phyloP scores from a whole-genome alignment of 2,888 invertebrate genomes.

The Polydrusus pterygomalis region DNA sequence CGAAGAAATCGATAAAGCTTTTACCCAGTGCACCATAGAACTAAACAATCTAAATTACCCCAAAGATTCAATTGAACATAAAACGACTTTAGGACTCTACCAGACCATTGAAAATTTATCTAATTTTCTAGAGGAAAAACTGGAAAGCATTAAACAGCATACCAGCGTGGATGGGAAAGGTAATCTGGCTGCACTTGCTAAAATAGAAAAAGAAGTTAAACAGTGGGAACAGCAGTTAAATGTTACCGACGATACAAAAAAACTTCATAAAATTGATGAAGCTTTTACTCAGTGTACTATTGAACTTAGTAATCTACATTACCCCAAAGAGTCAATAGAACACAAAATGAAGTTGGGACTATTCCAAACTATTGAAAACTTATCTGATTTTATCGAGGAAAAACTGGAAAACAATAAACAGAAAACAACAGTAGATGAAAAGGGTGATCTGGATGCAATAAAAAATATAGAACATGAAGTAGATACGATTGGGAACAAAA shows the following conservation, averaged over 20 bases:
- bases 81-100: slow-evolving; percentile 47
- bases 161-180: no score
- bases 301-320: slow-evolving; percentile 43
- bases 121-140: slow-evolving; percentile 51
- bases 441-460: slow-evolving; percentile 49
- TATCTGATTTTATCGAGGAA: slow-evolving; percentile 52
- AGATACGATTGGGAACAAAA: slow-evolving; percentile 39
- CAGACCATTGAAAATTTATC: slow-evolving; percentile 47
- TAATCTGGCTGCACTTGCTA: no score
- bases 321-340: slow-evolving; percentile 33
- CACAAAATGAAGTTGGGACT: slow-evolving; percentile 46
- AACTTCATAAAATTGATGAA: slow-evolving; percentile 54
- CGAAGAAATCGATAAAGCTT: slow-evolving; percentile 51
- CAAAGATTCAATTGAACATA: slow-evolving; percentile 32
- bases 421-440: slow-evolving; percentile 3
- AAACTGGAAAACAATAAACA: slow-evolving; percentile 49
- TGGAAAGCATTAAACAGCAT: no score
- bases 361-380: slow-evolving; percentile 45
- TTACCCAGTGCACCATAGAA: slow-evolving; percentile 44
- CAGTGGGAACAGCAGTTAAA: neutral
- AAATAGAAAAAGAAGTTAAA: slow-evolving; percentile 37
- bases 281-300: slow-evolving; percentile 42
- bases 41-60: slow-evolving; percentile 45
- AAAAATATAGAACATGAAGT: slow-evolving; percentile 21
- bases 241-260: neutral